These are phyloP conservation scores for Orchesella cincta DNA, from an alignment of 1,140 invertebrate genomes.

Conservation along the genomic window DNA sequence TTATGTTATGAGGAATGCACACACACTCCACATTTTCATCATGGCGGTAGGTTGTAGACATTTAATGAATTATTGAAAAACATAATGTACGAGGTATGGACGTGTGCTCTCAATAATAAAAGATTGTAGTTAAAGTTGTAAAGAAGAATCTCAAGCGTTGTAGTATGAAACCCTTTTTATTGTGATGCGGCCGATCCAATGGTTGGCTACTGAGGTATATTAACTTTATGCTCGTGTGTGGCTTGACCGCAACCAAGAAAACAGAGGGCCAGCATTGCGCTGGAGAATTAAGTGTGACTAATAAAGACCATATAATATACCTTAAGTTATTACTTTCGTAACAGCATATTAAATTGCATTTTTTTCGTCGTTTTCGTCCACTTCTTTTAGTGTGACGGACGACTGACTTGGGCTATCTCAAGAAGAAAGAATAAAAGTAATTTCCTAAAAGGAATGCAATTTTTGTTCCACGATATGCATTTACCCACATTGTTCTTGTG, in stretches of 20 bases:
- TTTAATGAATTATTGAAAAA: neutral
- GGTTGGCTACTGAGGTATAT: neutral
- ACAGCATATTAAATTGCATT: neutral
- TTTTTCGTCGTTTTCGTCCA: too few relatives aligned
- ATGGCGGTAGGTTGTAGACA: neutral
- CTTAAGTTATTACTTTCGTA: too few relatives aligned
- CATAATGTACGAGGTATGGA: neutral
- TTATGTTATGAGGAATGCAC: neutral
- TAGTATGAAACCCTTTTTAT: too few relatives aligned
- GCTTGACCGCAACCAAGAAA: neutral
- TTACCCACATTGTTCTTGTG: too few relatives aligned
- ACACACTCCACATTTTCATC: neutral
- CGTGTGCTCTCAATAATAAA: neutral
- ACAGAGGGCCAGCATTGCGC: neutral
- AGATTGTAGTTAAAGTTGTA: too few relatives aligned
- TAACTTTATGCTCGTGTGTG: slow-evolving; percentile 1
- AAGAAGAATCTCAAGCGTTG: too few relatives aligned
- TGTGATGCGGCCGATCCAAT: too few relatives aligned
- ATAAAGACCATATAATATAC: neutral
- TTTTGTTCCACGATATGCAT: too few relatives aligned
- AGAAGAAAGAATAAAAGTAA: too few relatives aligned
- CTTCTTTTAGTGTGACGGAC: neutral
- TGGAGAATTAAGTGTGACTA: slow-evolving; percentile 7
- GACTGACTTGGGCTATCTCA: too few relatives aligned
- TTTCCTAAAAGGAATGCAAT: too few relatives aligned